These are phyloP conservation scores for Meta bourneti DNA, from an alignment of 2,888 invertebrate species.

Conservation along the genomic window DNA sequence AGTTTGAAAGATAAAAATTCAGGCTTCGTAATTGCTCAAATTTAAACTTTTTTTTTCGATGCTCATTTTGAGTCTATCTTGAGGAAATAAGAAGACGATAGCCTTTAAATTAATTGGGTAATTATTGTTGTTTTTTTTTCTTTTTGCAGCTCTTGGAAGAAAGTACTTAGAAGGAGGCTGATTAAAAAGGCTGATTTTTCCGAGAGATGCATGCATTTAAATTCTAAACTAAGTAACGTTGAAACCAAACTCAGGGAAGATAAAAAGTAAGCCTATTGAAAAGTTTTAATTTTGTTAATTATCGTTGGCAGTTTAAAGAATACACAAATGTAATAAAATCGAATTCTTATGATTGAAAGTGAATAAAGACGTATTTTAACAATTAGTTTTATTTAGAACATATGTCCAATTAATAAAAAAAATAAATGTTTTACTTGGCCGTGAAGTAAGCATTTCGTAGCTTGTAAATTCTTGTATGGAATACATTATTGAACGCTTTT, in stretches of 20 bases:
- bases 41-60: neutral
- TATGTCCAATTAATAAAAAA: too few species aligned
- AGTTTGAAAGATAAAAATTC: neutral
- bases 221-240: neutral
- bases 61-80: neutral
- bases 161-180: neutral
- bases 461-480: too few species aligned
- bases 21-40: neutral
- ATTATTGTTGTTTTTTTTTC: neutral
- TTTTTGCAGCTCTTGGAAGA: neutral
- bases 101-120: neutral
- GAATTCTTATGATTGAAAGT: too few species aligned
- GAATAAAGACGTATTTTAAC: too few species aligned
- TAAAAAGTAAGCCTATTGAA: neutral
- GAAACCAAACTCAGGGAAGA: neutral
- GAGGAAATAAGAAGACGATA: neutral
- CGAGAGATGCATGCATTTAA: neutral
- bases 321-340: neutral
- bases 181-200: neutral
- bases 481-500: too few species aligned
- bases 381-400: too few species aligned
- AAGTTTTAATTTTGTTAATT: neutral
- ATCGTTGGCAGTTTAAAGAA: neutral
- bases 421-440: too few species aligned
- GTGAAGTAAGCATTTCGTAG: too few species aligned